These are phyloP conservation scores for Apantesis nais DNA, from an alignment of 2,888 invertebrate species.

Conservation along the genomic window DNA sequence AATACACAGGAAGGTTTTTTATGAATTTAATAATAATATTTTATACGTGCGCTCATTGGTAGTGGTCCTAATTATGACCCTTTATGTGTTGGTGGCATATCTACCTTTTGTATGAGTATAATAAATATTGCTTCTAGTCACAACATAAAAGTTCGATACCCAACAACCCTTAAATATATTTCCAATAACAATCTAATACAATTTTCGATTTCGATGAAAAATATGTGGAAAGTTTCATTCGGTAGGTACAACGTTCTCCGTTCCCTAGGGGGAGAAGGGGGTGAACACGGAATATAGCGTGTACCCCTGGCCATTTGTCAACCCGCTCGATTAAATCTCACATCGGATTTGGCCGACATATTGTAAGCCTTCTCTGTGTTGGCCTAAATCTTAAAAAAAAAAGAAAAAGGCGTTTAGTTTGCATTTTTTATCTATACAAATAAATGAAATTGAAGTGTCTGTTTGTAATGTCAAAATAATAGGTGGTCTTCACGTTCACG, in stretches of 20 bases:
- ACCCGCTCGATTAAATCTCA: conserved; percentile 53
- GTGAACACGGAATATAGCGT: conserved; percentile 53
- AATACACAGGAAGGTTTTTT: too few species aligned
- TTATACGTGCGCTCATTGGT: too few species aligned
- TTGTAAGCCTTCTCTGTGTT: conserved; percentile 31
- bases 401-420: not conserved
- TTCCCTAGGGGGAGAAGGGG: conserved; percentile 21
- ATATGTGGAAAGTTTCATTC: conserved; percentile 20
- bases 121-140: too few species aligned
- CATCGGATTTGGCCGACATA: conserved; percentile 47
- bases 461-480: too few species aligned
- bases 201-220: conserved; percentile 31
- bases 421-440: not conserved
- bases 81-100: too few species aligned
- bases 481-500: too few species aligned
- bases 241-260: conserved; percentile 20
- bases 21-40: too few species aligned
- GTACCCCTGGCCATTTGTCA: conserved; percentile 48
- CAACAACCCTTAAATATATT: not conserved
- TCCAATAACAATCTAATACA: conserved; percentile 22
- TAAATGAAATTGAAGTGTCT: too few species aligned
- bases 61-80: too few species aligned
- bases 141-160: not conserved
- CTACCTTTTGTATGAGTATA: too few species aligned
- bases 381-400: conserved; percentile 21